Base-by-base conservation (phyloP, 2,797 vertebrate genomes). In the Melanotaenia pygmaea region DNA sequence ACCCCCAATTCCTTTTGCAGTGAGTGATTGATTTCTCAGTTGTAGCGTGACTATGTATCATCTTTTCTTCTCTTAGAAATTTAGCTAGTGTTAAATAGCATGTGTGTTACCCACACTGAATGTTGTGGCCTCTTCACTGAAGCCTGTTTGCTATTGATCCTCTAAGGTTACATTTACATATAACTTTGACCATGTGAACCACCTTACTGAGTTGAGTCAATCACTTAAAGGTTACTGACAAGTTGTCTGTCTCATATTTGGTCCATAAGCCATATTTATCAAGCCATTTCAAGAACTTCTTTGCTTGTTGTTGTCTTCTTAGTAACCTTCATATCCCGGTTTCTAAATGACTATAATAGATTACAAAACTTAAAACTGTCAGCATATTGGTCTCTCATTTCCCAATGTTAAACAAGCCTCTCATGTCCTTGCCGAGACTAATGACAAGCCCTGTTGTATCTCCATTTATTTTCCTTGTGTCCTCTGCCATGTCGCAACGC, bases 381-480 rank as follows among this genome's bases (percentile, higher is more conserved):
- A 2, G 30, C 57, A 63, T 68, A 76, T 83, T 56, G 69, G 69
- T 80, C 50, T 70, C 45, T 53, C 26, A 32, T 65, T 69, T 69
- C 40, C 34, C n/a, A 53, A 30, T 18, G 2, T 60, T n/a, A 69
- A 65, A 24, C 76, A 61, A 28, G 22, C 47, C 66, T 38, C 38
- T 35, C 0, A 38, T 16, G 84, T 80, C 87, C 87, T 86, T 62
- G 70, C 78, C 64, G 72, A 80, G 74, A 87, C 77, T 86, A 89
- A 88, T 91, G 86, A 88, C 79, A 10, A 80, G 60, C 51, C 70
- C 72, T 63, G 88, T 86, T 81, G 81, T 84, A 77, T 74, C 84
- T 78, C 81, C 86, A 87, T 92, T 90, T 89, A 82, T 90, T 89
- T 88, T 66, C 59, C 77, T 43, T 34, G 3, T 84, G 88, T 91